These are phyloP conservation scores for Drosophila cracens DNA, from an alignment of 2,888 invertebrate species.

Conservation along the genomic window DNA sequence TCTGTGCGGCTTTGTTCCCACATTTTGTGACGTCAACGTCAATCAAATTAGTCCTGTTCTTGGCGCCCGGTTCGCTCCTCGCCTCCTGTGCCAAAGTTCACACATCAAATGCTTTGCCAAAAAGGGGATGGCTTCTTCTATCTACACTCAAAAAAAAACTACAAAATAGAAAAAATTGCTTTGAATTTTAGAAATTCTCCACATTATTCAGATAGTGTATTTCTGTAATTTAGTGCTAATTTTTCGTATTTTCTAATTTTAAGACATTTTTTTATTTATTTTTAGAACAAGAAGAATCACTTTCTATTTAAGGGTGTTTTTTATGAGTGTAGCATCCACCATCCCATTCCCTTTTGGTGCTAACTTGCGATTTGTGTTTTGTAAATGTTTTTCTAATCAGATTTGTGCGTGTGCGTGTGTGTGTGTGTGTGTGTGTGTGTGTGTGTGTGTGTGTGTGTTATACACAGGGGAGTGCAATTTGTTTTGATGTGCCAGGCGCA, in stretches of 20 bases:
- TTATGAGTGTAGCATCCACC: not conserved
- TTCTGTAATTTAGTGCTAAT: not conserved
- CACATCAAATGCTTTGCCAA: constrained; percentile 65
- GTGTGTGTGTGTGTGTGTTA: not conserved
- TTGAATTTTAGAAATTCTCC: not conserved
- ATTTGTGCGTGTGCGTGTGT: constrained; percentile 51
- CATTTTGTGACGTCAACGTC: constrained; percentile 69
- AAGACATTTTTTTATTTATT: not conserved
- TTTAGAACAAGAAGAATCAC: too few species aligned
- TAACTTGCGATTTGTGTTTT: constrained; percentile 77
- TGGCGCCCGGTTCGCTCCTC: constrained; percentile 18
- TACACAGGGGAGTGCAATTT: constrained; percentile 73
- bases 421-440: too few species aligned
- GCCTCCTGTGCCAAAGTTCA: constrained; percentile 61
- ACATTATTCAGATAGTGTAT: not conserved
- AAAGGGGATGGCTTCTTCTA: constrained; percentile 37
- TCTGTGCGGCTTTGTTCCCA: constrained; percentile 50
- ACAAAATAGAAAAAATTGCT: not conserved
- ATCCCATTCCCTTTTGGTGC: constrained; percentile 26
- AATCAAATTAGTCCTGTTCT: constrained; percentile 68
- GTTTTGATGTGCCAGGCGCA: constrained; percentile 74
- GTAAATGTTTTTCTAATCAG: constrained; percentile 80
- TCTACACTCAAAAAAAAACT: not conserved
- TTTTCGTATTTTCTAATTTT: not conserved
- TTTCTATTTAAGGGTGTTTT: not conserved